These are phyloP conservation scores for Australoheros facetus DNA, from an alignment of 2,797 vertebrate genomes.

Conservation along the genomic window DNA sequence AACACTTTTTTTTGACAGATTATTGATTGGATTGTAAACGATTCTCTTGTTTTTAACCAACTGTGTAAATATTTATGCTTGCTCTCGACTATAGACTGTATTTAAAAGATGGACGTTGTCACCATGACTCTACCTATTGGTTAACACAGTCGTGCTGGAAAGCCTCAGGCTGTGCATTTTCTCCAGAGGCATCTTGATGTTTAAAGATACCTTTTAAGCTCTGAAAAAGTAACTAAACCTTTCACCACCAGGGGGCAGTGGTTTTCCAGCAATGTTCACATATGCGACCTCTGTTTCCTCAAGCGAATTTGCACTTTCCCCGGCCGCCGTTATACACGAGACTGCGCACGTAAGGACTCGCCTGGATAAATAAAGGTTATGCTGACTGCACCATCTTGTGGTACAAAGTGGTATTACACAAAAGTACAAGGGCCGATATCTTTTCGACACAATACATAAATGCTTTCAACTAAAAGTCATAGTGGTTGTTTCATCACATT, in stretches of 20 bases:
- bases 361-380: neutral
- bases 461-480: no score
- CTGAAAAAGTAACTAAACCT: neutral
- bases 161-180: neutral
- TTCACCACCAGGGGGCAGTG: neutral
- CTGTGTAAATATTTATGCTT: constrained; percentile 1
- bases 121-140: neutral
- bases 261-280: neutral
- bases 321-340: neutral
- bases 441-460: neutral
- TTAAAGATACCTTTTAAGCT: neutral
- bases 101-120: neutral
- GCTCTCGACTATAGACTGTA: neutral
- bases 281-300: neutral
- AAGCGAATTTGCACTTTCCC: no score
- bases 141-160: neutral
- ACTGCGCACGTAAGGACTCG: neutral
- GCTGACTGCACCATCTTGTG: neutral
- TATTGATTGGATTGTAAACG: no score
- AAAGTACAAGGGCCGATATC: neutral
- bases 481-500: no score
- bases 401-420: neutral
- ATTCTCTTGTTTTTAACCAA: no score
- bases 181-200: neutral
- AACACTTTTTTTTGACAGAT: no score